Percentiles rank a stretch among this genome's conserved stretches.
These are phyloP conservation scores for Bombus turneri DNA, from an alignment of 1,140 invertebrate genomes.

Conservation along the genomic window DNA sequence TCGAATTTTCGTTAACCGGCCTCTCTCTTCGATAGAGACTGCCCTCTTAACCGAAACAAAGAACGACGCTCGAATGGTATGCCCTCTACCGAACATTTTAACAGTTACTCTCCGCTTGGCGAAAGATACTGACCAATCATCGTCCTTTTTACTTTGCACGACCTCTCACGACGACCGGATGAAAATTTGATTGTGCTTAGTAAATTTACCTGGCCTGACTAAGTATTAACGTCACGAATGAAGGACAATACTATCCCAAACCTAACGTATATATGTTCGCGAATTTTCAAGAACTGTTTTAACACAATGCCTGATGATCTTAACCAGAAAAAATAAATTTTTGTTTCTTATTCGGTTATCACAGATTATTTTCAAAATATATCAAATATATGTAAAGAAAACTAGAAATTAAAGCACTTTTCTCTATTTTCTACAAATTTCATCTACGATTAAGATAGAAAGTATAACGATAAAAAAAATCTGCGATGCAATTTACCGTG, in stretches of 20 bases:
- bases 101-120: constrained; percentile 6
- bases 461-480: background rate
- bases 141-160: constrained; percentile 7
- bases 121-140: constrained; percentile 46
- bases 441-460: background rate
- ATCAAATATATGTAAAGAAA: background rate
- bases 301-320: background rate
- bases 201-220: constrained; percentile 15
- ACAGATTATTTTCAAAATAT: background rate
- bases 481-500: background rate
- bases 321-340: background rate
- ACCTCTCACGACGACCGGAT: constrained; percentile 45
- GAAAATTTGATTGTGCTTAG: constrained; percentile 34
- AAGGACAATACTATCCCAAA: background rate
- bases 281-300: background rate
- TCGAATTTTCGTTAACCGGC: constrained; percentile 73
- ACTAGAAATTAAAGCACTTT: background rate
- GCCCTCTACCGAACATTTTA: constrained; percentile 54
- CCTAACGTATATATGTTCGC: background rate
- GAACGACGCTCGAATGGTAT: constrained; percentile 79
- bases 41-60: constrained; percentile 80
- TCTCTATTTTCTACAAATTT: background rate
- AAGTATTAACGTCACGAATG: background rate
- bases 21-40: constrained; percentile 77
- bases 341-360: too few species aligned